phyloP scores from a whole-genome alignment of 2,113 vertebrate genomes.

The Bothrops jararaca region DNA sequence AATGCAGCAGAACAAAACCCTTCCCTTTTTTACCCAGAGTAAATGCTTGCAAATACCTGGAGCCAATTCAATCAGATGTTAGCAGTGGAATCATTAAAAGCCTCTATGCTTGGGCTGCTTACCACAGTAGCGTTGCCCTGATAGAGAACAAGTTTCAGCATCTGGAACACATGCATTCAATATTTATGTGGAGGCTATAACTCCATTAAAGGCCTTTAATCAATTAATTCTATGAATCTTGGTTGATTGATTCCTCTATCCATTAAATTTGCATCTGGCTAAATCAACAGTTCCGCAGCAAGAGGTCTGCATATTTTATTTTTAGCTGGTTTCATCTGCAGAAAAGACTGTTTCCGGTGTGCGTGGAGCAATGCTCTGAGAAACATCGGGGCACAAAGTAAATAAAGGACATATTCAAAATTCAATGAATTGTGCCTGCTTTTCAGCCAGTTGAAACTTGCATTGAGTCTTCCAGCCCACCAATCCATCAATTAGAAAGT shows the following conservation, averaged over 20 bases:
- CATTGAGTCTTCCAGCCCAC: neutral
- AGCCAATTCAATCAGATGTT: neutral
- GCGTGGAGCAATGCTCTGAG: too few species aligned
- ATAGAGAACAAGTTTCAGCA: neutral
- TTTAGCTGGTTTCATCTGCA: neutral
- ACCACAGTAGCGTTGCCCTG: neutral
- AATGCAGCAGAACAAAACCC: neutral
- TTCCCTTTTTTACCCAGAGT: neutral
- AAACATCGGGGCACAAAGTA: accelerated
- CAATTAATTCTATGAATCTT: neutral
- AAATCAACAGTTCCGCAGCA: neutral
- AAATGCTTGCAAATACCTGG: neutral
- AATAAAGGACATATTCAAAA: neutral
- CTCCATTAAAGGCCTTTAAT: neutral
- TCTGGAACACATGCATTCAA: neutral
- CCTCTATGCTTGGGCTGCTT: neutral
- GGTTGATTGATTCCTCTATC: neutral
- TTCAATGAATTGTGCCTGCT: neutral
- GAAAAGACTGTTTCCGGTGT: neutral
- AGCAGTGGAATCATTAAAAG: neutral
- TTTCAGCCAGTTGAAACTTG: neutral
- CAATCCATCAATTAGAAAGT: neutral
- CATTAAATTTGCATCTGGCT: neutral
- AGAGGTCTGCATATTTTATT: neutral
- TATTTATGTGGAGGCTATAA: neutral